Base-by-base conservation (phyloP, 2,113 vertebrate species). In the Xiphophorus hellerii region DNA sequence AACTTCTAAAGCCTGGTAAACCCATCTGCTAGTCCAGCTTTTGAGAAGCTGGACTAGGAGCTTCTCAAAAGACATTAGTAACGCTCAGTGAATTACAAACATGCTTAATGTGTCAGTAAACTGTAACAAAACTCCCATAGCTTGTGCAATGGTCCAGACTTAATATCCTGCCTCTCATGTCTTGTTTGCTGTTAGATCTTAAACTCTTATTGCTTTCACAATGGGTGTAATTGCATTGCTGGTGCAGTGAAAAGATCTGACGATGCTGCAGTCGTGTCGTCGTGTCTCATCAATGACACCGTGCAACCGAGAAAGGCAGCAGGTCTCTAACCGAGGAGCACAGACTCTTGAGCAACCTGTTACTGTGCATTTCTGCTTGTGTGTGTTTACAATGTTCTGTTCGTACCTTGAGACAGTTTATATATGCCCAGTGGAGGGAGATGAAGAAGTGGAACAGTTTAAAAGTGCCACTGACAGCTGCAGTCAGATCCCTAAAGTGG, bases 401-500 rank as follows among this genome's bases (percentile, higher is more conserved):
- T 81, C 62, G 37, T 63, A 65, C 71, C 29, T 68, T 76, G 14
- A 64, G 77, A 69, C 27, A 1, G 69, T 81, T 81, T 90, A 80
- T 81, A 42, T 88, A 83, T 65, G 79, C 83, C 70, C 44, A 39
- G 22, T 22, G 14, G 74, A 81, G 73, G 60, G 72, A 76, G 82
- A 82, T 60, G 78, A 70, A 84, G 78, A 69, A 64, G 7, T 83
- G 80, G 69, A 80, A 84, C 73, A 62, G 71, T 80, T 88, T 82
- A 78, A 85, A 71, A 78, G 69, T 76, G 66, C 73, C 65, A 79
- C 51, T 37, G 74, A 86, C 66, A 61, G 82, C 68, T 81, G 79
- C 69, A 79, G 67, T 87, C 66, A 7, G 71, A 73, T 81, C 51
- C 70, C 73, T 31, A 87, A 93, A 92, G 84, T 92, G 92, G 88